Conservation (phyloP, 2,797 vertebrate genomes). For the Lepus townsendii region DNA sequence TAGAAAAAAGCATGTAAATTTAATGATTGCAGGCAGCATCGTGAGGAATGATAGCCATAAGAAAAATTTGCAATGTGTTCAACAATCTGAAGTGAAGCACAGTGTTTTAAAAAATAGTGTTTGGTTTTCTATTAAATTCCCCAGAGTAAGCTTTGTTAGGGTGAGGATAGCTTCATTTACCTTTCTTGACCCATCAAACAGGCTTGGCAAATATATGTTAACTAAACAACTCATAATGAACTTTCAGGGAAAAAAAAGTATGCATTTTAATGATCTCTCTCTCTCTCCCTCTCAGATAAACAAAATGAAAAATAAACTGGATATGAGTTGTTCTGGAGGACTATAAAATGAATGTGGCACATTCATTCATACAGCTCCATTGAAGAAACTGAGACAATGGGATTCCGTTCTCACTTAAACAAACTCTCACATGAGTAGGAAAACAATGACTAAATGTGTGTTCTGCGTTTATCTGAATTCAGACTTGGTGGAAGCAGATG, state of each 20-base stretch:
- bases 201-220: background rate
- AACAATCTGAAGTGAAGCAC: background rate
- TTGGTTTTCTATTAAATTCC: background rate
- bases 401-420: background rate
- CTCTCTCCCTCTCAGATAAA: too few relatives aligned
- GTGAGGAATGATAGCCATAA: background rate
- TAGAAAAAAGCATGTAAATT: background rate
- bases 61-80: background rate
- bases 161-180: background rate
- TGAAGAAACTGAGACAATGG: background rate
- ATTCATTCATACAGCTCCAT: background rate
- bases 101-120: background rate
- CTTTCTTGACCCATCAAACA: background rate
- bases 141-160: background rate
- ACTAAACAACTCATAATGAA: background rate
- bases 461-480: background rate
- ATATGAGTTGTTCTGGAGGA: background rate
- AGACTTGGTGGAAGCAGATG: background rate
- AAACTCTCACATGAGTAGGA: background rate
- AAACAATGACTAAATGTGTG: too few relatives aligned
- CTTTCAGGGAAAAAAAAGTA: background rate
- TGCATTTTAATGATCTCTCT: background rate
- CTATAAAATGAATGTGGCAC: background rate
- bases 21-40: background rate
- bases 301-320: too few relatives aligned